These are phyloP conservation scores for Mystacornis crossleyi DNA, from an alignment of 2,113 vertebrate genomes.

Conservation along the genomic window DNA sequence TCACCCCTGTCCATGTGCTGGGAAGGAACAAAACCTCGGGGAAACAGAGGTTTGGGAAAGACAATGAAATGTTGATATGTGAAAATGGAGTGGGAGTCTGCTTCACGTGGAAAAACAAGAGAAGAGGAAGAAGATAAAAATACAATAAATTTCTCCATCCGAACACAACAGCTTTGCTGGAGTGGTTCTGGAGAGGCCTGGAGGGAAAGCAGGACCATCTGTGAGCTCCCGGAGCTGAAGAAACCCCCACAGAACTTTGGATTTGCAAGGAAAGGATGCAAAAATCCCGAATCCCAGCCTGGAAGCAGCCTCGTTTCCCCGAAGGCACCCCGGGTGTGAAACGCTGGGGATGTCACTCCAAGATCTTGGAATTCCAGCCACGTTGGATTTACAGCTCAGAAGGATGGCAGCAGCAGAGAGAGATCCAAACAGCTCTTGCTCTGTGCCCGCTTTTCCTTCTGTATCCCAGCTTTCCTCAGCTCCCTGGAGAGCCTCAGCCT, in stretches of 20 bases:
- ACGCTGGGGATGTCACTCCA: neutral
- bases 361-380: neutral
- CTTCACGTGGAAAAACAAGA: neutral
- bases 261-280: neutral
- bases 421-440: neutral
- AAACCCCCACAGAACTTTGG: rapidly evolving
- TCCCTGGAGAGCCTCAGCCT: neutral
- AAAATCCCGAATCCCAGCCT: neutral
- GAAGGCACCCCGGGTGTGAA: neutral
- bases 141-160: neutral
- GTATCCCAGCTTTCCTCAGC: neutral
- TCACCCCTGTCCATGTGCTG: neutral
- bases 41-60: neutral
- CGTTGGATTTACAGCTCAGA: neutral
- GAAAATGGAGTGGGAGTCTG: neutral
- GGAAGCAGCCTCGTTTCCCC: rapidly evolving
- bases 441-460: neutral
- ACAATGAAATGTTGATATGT: neutral
- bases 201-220: neutral
- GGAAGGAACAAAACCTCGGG: neutral
- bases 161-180: neutral
- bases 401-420: neutral
- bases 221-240: neutral
- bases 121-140: neutral
- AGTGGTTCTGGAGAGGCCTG: neutral